These are phyloP conservation scores for Hyposmocoma kahamanoa DNA, from an alignment of 1,140 invertebrate species.

Conservation along the genomic window DNA sequence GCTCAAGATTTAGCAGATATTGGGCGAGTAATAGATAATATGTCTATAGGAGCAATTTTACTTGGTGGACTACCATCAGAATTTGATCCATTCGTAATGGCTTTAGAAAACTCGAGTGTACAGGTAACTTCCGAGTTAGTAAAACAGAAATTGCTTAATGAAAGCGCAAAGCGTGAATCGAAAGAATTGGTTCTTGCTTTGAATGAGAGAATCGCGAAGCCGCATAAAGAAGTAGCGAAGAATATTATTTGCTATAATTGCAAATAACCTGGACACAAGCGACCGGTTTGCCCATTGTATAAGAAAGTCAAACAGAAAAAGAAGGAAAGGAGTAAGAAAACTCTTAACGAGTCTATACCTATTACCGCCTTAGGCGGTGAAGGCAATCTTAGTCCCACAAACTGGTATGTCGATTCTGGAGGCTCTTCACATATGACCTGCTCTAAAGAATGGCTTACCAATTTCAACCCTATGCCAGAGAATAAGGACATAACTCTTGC, in stretches of 20 bases:
- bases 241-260: no score
- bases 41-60: slow-evolving; percentile 5
- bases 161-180: no score
- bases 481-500: no score
- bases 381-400: neutral
- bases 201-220: no score
- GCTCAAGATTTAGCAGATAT: slow-evolving; percentile 12
- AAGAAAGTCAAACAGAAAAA: no score
- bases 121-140: no score
- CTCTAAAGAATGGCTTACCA: slow-evolving; percentile 9
- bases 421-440: slow-evolving; percentile 22
- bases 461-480: neutral
- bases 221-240: no score
- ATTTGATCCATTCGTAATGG: slow-evolving; percentile 4
- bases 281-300: no score
- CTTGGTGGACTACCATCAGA: neutral
- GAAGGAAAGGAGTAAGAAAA: slow-evolving; percentile 1
- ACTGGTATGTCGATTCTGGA: slow-evolving; percentile 27
- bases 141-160: no score
- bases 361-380: neutral
- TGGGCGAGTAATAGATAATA: slow-evolving; percentile 6
- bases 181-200: neutral
- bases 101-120: neutral
- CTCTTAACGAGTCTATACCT: neutral
- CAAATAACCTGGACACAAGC: no score